These are phyloP conservation scores for Drosophila limbata DNA, from an alignment of 2,888 invertebrate genomes.

Conservation along the genomic window DNA sequence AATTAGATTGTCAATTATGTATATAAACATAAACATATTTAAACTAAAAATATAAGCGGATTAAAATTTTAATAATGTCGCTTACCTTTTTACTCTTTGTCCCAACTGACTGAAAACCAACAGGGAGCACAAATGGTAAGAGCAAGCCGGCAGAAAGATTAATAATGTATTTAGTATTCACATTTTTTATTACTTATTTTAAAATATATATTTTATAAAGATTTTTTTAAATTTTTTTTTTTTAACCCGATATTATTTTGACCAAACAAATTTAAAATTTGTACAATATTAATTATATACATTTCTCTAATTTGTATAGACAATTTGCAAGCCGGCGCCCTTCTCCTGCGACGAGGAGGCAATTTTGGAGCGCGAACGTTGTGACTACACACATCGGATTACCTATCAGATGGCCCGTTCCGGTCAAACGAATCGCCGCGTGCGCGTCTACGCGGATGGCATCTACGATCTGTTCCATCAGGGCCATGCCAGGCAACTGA, in stretches of 20 bases:
- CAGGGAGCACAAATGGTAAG: background rate
- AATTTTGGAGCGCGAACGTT: constrained; percentile 89
- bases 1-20: no score
- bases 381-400: constrained; percentile 93
- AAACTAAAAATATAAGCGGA: no score
- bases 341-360: constrained; percentile 94
- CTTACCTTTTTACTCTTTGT: background rate
- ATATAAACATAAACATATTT: no score
- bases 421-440: constrained; percentile 92
- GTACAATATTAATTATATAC: background rate
- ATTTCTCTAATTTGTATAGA: constrained; percentile 86
- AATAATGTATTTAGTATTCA: background rate
- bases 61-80: background rate
- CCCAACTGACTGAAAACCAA: background rate
- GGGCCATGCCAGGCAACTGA: constrained; percentile 97
- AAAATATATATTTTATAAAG: no score
- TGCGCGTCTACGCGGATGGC: constrained; percentile 99
- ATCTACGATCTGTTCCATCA: constrained; percentile 99
- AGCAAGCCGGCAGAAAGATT: background rate
- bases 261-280: background rate
- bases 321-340: constrained; percentile 93
- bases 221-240: no score
- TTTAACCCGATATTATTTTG: background rate
- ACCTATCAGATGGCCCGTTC: constrained; percentile 93
- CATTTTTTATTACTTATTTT: no score